A percentile compares a stretch with the other conserved stretches of the same genome.
phyloP scores from a whole-genome alignment of 92 coral and sea anemone species.

The Chrysogorgia sp. region DNA sequence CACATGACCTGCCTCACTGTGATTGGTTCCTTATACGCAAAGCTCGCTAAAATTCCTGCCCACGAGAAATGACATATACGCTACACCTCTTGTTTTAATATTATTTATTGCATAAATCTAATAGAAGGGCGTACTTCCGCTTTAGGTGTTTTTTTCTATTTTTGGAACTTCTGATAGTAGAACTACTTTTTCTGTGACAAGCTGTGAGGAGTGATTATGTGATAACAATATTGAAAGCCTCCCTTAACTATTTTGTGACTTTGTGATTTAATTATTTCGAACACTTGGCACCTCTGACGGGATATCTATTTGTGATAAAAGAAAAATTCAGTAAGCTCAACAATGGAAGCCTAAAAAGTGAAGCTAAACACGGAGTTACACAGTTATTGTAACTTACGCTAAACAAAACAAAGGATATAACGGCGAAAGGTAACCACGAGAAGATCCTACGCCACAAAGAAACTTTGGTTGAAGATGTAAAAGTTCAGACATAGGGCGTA shows the following conservation, averaged over 20 bases:
- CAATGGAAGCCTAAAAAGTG: constrained; percentile 27
- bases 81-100: no score
- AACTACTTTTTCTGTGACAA: no score
- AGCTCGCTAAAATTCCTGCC: no score
- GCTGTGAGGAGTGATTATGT: background rate
- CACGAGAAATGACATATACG: no score
- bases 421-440: constrained; percentile 41
- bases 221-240: background rate
- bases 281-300: constrained; percentile 61
- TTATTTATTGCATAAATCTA: no score
- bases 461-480: constrained; percentile 36
- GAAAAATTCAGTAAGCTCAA: background rate
- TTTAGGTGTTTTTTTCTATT: no score
- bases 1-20: no score
- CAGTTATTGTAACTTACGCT: constrained; percentile 29
- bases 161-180: no score
- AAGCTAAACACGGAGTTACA: constrained; percentile 41
- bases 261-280: constrained; percentile 29
- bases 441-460: constrained; percentile 44
- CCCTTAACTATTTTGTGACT: no score
- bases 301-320: background rate
- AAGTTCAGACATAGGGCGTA: constrained; percentile 26
- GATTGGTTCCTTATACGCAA: no score
- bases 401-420: constrained; percentile 12
- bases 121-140: no score